These are phyloP conservation scores for Cephus runcator DNA, from an alignment of 2,888 invertebrate species.

Conservation along the genomic window DNA sequence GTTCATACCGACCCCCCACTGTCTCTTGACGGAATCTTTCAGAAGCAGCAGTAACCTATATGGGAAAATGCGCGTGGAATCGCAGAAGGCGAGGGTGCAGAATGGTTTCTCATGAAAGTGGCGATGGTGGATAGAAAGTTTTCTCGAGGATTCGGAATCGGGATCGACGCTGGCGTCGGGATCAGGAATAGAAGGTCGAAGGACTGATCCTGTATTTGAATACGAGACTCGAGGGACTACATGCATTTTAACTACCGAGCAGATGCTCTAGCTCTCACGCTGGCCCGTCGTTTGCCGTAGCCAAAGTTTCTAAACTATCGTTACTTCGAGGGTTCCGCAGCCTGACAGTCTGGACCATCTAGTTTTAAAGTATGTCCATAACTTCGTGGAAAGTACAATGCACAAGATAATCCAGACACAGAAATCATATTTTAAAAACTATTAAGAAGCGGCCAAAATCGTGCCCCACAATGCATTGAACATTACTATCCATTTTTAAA, in stretches of 20 bases:
- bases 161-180: conserved; percentile 50
- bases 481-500: background rate
- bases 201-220: conserved; percentile 65
- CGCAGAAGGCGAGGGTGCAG: background rate
- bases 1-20: background rate
- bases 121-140: background rate
- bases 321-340: conserved; percentile 30
- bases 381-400: background rate
- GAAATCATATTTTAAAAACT: background rate
- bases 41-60: background rate
- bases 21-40: background rate
- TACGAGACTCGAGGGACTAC: conserved; percentile 63
- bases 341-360: background rate
- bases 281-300: conserved; percentile 53
- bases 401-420: background rate
- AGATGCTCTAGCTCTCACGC: conserved; percentile 63
- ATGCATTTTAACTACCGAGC: conserved; percentile 66
- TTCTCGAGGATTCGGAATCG: conserved; percentile 27
- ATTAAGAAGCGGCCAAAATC: background rate
- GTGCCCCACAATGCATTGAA: background rate
- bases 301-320: conserved; percentile 63
- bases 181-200: conserved; percentile 60
- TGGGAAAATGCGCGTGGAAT: background rate
- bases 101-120: background rate
- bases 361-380: background rate